These are phyloP conservation scores for Tortricodes alternella DNA, from an alignment of 2,888 invertebrate species.

Conservation along the genomic window DNA sequence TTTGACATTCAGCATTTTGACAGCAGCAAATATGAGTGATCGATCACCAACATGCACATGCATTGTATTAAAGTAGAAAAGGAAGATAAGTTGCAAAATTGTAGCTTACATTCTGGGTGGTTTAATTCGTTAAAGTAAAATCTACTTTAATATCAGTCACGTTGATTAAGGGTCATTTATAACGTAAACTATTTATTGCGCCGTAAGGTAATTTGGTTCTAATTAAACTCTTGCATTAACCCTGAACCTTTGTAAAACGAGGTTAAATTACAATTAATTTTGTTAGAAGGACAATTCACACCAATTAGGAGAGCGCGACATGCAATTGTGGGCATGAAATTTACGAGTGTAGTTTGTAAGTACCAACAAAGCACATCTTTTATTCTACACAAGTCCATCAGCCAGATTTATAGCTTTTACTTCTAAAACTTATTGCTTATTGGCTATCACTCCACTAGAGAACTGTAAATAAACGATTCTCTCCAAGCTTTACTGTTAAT, in stretches of 20 bases:
- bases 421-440: constrained; percentile 12
- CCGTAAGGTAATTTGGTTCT: constrained; percentile 32
- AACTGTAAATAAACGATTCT: constrained; percentile 35
- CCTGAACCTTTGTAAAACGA: constrained; percentile 60
- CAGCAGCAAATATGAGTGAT: background rate
- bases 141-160: constrained; percentile 6
- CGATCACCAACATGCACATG: background rate
- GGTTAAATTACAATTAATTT: constrained; percentile 61
- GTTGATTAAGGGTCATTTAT: constrained; percentile 14
- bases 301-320: constrained; percentile 52
- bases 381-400: constrained; percentile 8
- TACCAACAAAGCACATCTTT: constrained; percentile 18
- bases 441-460: constrained; percentile 12
- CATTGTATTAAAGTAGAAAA: no score
- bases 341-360: constrained; percentile 37
- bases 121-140: no score
- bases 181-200: constrained; percentile 12
- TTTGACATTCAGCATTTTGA: constrained; percentile 15
- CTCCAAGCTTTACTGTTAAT: constrained; percentile 44
- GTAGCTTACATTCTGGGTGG: no score
- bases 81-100: no score
- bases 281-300: constrained; percentile 54
- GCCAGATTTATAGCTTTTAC: constrained; percentile 10
- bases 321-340: constrained; percentile 44
- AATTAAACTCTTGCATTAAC: constrained; percentile 43